A percentile compares a stretch with the other conserved stretches of the same genome.
Conservation (phyloP, 2,888 invertebrate species). For the Xestia xanthographa region DNA sequence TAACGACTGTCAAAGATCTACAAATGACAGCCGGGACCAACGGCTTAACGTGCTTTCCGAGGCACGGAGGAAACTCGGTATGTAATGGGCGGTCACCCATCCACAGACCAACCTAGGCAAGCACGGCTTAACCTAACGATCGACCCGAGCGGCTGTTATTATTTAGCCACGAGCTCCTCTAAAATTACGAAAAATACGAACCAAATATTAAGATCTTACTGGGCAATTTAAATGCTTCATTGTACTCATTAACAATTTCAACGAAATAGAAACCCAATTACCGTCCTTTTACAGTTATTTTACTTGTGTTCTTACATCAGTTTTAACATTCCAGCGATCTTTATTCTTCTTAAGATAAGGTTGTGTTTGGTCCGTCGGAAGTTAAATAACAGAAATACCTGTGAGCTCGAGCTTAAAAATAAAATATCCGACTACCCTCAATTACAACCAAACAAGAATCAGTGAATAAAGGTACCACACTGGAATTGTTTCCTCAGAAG, state of each 20-base stretch:
- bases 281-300: not conserved
- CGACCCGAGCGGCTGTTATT: too few species aligned
- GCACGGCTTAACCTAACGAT: too few species aligned
- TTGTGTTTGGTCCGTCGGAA: not conserved
- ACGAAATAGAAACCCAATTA: not conserved
- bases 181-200: not conserved
- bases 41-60: too few species aligned
- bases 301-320: not conserved
- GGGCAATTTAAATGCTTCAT: not conserved
- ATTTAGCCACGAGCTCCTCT: too few species aligned
- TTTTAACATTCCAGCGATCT: not conserved
- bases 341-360: not conserved
- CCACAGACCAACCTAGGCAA: too few species aligned
- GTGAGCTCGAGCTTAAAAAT: not conserved
- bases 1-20: too few species aligned
- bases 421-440: constrained; percentile 16
- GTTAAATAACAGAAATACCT: not conserved
- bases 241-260: not conserved
- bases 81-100: too few species aligned
- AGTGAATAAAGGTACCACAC: not conserved
- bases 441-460: constrained; percentile 5
- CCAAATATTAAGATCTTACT: not conserved
- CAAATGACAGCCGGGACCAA: too few species aligned
- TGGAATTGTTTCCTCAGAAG: constrained; percentile 18
- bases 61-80: too few species aligned